Evolutionary conservation across 2,113 vertebrate species (phyloP).

Genomic region (Acanthochromis polyacanthus): DNA sequence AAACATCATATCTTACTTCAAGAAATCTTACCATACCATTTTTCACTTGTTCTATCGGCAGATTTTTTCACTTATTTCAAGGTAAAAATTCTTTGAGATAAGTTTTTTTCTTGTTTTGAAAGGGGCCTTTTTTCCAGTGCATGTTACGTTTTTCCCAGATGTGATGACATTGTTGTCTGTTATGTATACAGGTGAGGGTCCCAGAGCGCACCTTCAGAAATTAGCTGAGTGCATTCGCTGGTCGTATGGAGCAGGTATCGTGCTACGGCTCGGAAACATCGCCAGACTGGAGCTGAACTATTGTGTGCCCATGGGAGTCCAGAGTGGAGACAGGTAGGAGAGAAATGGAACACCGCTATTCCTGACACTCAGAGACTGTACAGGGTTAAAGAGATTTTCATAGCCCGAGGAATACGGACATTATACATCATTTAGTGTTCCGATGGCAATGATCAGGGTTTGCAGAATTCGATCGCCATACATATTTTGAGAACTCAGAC

Average conservation of each 20-base stretch:
- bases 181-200: constrained; percentile 88
- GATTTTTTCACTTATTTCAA: no score
- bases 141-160: not conserved
- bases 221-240: constrained; percentile 94
- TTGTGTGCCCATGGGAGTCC: constrained; percentile 96
- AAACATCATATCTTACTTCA: no score
- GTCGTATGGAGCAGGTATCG: constrained; percentile 93
- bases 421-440: not conserved
- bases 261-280: constrained; percentile 95
- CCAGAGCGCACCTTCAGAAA: constrained; percentile 90
- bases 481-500: no score
- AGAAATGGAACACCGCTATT: not conserved
- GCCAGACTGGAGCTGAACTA: constrained; percentile 97
- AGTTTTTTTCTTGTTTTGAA: no score
- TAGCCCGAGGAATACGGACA: no score
- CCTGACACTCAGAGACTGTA: not conserved
- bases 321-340: constrained; percentile 91
- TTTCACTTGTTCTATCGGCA: no score
- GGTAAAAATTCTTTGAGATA: no score
- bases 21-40: no score
- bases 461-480: no score
- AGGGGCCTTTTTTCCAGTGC: no score
- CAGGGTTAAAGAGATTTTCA: not conserved
- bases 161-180: not conserved
- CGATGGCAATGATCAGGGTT: no score